A percentile compares a stretch with the other conserved stretches of the same genome.
phyloP scores from a whole-genome alignment of 1,140 invertebrate species.

The Drosophila persimilis region DNA sequence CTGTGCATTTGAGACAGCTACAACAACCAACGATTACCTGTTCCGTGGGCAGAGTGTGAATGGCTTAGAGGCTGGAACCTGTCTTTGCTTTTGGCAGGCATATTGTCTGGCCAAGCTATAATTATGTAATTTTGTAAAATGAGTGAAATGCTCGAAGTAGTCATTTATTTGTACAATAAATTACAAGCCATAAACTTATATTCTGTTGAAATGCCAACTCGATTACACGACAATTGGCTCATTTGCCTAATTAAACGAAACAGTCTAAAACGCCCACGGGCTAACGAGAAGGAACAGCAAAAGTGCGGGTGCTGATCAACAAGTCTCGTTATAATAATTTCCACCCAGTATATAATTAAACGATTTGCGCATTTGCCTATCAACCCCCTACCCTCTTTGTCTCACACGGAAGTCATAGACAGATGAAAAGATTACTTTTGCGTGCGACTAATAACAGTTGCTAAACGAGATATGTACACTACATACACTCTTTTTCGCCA shows the following conservation, averaged over 20 bases:
- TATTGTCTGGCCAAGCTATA: conserved; percentile 8
- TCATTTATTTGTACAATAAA: conserved; percentile 28
- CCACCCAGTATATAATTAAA: conserved; percentile 51
- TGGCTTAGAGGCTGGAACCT: conserved; percentile 50
- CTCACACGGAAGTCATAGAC: conserved; percentile 51
- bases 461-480: conserved; percentile 52
- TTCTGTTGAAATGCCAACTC: conserved; percentile 47
- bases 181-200: conserved; percentile 36
- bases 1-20: conserved; percentile 31
- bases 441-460: conserved; percentile 57
- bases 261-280: conserved; percentile 18
- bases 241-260: conserved; percentile 61
- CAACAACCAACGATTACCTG: conserved; percentile 51
- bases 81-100: conserved; percentile 27
- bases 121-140: conserved; percentile 57
- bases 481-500: background rate
- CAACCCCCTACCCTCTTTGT: background rate
- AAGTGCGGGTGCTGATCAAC: conserved; percentile 58
- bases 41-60: conserved; percentile 69
- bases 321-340: conserved; percentile 24
- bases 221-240: conserved; percentile 44
- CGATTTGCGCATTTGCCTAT: conserved; percentile 65
- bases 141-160: conserved; percentile 26
- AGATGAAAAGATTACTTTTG: conserved; percentile 33
- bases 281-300: background rate